Evolutionary conservation across 2,113 vertebrate genomes (phyloP), one percentile per base, ranked within the genome.

Genomic region (Hylia prasina): DNA sequence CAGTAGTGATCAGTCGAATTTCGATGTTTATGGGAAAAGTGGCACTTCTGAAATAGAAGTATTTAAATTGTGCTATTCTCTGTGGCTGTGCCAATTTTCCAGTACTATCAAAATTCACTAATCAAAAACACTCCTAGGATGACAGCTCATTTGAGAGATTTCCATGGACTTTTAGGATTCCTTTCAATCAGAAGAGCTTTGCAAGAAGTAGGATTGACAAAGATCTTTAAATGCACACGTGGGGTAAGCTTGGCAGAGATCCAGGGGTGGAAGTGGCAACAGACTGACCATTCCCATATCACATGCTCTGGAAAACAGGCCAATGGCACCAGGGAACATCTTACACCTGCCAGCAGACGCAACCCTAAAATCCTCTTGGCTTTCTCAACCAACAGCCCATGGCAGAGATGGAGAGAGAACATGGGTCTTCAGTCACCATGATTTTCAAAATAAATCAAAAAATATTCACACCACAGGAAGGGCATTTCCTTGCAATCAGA

Each of bases 31-130:
- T 83, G 82, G 76, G 76, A 73, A 95, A 96, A 96, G 90, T 90
- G 87, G 90, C 91, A 93, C 90, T 96, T 95, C 50, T 85, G 66
- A 77, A 95, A 82, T 21, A 15, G 6, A 78, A 94, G 61, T 87
- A 80, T 82, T 91, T 42, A 82, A 91, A 93, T 77, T 95, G 94
- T 95, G 95, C 95, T 96, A 39, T 93, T 94, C 53, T 91, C 75
- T 40, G 72, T 7, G 71, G 35, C 75, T 77, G 87, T 94, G 91
- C 84, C 89, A 82, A n/a, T 80, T 95, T 94, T 72, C 93, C 68
- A 2, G 50, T 31, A 22, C 42, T 82, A 86, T 88, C 90, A 90
- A 96, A 91, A 94, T 88, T 85, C 63, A 48, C 81, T 87, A 76
- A 95, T 87, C 93, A 93, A 54, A 94, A 87, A 33, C 0, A 18